Conservation (phyloP, 2,888 invertebrate genomes). For the Epistrophe eligans region DNA sequence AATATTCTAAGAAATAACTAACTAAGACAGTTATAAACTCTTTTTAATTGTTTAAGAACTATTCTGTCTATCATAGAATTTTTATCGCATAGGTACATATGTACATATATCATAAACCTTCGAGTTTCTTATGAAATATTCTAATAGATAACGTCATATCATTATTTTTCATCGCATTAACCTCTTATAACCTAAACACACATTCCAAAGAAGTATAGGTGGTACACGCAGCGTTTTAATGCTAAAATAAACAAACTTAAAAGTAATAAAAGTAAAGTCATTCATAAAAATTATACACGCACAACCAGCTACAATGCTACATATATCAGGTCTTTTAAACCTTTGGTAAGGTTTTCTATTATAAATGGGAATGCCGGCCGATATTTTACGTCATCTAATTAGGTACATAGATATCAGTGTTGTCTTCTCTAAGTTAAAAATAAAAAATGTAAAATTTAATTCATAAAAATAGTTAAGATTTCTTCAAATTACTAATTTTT, state of each 20-base stretch:
- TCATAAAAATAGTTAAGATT: background rate
- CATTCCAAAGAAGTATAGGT: background rate
- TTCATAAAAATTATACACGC: conserved; percentile 15
- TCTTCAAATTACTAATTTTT: too few relatives aligned
- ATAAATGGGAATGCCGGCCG: background rate
- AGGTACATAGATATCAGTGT: background rate
- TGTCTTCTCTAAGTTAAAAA: background rate
- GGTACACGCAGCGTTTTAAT: background rate
- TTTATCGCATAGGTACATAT: background rate
- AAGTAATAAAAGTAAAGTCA: background rate
- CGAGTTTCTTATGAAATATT: background rate
- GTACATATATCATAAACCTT: background rate
- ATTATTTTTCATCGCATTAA: background rate
- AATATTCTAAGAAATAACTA: too few relatives aligned
- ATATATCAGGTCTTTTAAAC: background rate
- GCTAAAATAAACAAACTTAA: background rate
- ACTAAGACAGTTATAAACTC: too few relatives aligned
- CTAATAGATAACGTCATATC: background rate
- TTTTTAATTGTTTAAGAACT: too few relatives aligned
- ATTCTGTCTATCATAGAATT: background rate
- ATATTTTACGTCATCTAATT: background rate
- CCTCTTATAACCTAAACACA: background rate
- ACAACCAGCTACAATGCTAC: too few relatives aligned
- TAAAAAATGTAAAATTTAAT: background rate
- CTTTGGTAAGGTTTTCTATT: background rate